Evolutionary conservation across 2,797 vertebrate genomes (phyloP), one percentile per base, ranked within the genome.

Genomic region (Trichosurus vulpecula): DNA sequence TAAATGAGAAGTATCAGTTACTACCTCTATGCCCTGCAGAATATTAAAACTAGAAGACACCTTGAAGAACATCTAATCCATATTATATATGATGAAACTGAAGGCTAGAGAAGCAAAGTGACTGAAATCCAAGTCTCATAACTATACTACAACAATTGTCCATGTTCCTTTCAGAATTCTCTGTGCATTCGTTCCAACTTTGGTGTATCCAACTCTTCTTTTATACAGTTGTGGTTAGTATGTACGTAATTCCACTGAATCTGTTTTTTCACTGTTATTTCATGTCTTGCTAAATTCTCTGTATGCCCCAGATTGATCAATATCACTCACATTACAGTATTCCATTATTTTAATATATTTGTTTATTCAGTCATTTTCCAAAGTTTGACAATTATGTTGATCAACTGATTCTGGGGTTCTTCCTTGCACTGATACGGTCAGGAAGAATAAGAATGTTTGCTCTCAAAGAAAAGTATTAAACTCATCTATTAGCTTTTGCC

Each of bases 331-430:
- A n/a, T 19, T 74, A n/a, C 16, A 74, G 6, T 25, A 47, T 47
- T 81, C 19, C 22, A 81, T 81, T 81, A 16, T 90, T 95, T 96
- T 74, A 92, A 54, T 94, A 87, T 91, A n/a, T 29, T 94, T 54
- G 35, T 66, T 95, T 52, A 95, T 94, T 94, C 93, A 93, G 61
- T 10, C 90, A 30, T 89, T 91, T 95, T 25, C n/a, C 41, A 47
- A 47, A 47, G 41, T 27, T 81, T 47, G 74, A 81, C n/a, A 47
- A 81, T 81, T 81, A 81, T 25, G 2, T 81, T 81, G 22, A 81
- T 47, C n/a, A 81, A 47, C 14, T 74, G 35, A 74, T 74, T 81
- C 41, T 90, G 1, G 4, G 52, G 2, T 95, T 96, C 94, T 66
- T 5, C 2, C 35, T 94, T 95, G 93, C 87, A 94, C 35, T 94